Evolutionary conservation across 2,888 invertebrate species (phyloP), one percentile per base, ranked within the genome.

Genomic region (Thymelicus acteon): DNA sequence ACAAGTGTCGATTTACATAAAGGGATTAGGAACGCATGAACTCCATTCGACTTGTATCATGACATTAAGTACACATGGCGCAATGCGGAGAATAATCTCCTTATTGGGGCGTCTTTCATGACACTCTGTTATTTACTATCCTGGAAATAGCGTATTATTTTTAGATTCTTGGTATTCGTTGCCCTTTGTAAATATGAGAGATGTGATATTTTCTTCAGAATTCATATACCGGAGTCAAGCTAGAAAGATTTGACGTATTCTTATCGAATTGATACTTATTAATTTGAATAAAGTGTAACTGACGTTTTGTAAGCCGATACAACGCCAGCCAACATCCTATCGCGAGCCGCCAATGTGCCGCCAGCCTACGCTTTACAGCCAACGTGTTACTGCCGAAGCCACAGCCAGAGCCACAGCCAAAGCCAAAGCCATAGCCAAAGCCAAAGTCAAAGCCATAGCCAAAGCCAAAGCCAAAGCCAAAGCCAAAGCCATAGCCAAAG

Each of bases 61-160:
- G 77, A 80, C 80, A 81, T 81, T 82, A 82, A 77, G 79, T 81
- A 80, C 78, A 80, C 77, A 81, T 77, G 79, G 68, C 73, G 72
- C 74, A 72, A 73, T 79, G 75, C 72, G 76, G 73, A 76, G 77
- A 82, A 80, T 77, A 78, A 72, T 68, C 76, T 52, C 75, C 76
- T 76, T 79, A 79, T 79, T 71, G 54, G 39, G 49, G n/a, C 44
- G 47, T 60, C 64, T 75, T 73, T 71, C 68, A 70, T 67, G 67
- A 40, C 58, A 40, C 71, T 70, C 72, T 61, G 61, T 67, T 68
- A 74, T 74, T 73, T 72, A 67, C 73, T 73, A 64, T 72, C 73
- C 68, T 71, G 12, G 54, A 52, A 66, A 71, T 66, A 54, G 54
- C 37, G 13, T 44, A 65, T 65, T 65, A 65, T 47, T 60, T 61